Evolutionary conservation across 2,797 vertebrate genomes (phyloP).

Genomic region (Nothura maculosa): DNA sequence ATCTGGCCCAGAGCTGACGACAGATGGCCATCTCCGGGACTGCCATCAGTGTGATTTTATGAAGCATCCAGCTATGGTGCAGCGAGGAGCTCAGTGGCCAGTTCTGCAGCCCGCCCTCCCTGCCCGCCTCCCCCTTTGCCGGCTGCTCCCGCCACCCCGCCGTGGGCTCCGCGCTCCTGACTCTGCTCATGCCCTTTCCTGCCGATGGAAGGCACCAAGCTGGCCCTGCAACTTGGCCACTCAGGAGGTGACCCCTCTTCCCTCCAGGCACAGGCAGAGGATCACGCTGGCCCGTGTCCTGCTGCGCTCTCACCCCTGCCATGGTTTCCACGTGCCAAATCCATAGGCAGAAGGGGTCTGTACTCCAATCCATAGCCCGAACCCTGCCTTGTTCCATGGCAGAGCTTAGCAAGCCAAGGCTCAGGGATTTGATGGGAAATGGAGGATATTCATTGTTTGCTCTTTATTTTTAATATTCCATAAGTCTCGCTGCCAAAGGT

Average conservation of each 20-base stretch:
- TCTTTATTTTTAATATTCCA: not conserved
- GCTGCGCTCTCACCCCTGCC: not conserved
- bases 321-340: fast-evolving
- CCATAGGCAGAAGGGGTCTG: not conserved
- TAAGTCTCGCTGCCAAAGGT: not conserved
- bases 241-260: not conserved
- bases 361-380: not conserved
- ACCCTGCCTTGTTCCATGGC: not conserved
- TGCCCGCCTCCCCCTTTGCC: conserved; percentile 7
- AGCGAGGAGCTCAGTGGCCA: conserved; percentile 74
- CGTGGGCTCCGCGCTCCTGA: conserved; percentile 72
- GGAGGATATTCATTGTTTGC: not conserved
- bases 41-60: conserved; percentile 82
- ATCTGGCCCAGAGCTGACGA: conserved; percentile 83
- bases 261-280: not conserved
- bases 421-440: not conserved
- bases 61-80: conserved; percentile 82
- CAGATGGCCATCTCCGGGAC: conserved; percentile 82
- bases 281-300: fast-evolving
- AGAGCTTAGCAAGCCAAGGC: not conserved
- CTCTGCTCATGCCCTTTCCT: conserved; percentile 23
- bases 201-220: conserved; percentile 16
- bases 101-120: conserved; percentile 69
- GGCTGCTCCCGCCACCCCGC: conserved; percentile 1
- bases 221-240: conserved; percentile 12